phyloP scores from a whole-genome alignment of 2,888 invertebrate genomes.

The Orchesellides sinensis region DNA sequence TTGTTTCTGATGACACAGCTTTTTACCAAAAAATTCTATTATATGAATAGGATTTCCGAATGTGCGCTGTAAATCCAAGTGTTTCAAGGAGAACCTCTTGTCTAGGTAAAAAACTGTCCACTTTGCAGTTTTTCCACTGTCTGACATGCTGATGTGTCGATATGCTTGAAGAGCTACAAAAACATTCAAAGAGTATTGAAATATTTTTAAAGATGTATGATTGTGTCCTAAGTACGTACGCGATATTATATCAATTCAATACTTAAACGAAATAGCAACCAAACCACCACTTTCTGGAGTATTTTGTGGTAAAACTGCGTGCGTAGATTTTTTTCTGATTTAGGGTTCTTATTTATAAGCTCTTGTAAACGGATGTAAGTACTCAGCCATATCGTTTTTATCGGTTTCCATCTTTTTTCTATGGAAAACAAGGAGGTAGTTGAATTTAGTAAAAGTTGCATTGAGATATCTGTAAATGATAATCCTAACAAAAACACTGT shows the following conservation, averaged over 20 bases:
- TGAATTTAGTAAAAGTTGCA: too few relatives aligned
- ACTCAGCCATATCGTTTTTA: too few relatives aligned
- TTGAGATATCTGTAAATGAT: too few relatives aligned
- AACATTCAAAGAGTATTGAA: background rate
- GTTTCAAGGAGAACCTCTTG: background rate
- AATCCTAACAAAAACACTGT: too few relatives aligned
- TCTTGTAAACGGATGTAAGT: too few relatives aligned
- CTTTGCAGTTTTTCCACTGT: constrained; percentile 17
- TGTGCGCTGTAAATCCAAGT: background rate
- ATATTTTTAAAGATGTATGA: background rate
- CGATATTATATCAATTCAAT: background rate
- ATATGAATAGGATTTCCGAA: background rate
- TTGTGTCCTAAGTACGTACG: background rate
- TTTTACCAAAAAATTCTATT: constrained; percentile 15
- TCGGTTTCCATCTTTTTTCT: too few relatives aligned
- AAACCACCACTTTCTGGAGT: background rate
- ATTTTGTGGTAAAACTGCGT: too few relatives aligned
- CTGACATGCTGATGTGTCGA: constrained; percentile 29
- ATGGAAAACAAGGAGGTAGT: too few relatives aligned
- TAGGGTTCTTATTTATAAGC: too few relatives aligned
- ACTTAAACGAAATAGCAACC: background rate
- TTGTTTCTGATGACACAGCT: background rate
- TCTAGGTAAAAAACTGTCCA: constrained; percentile 25
- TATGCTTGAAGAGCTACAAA: constrained; percentile 21
- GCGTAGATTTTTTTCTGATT: too few relatives aligned